phyloP scores from a whole-genome alignment of 2,113 vertebrate genomes.

The Marmota monax region DNA sequence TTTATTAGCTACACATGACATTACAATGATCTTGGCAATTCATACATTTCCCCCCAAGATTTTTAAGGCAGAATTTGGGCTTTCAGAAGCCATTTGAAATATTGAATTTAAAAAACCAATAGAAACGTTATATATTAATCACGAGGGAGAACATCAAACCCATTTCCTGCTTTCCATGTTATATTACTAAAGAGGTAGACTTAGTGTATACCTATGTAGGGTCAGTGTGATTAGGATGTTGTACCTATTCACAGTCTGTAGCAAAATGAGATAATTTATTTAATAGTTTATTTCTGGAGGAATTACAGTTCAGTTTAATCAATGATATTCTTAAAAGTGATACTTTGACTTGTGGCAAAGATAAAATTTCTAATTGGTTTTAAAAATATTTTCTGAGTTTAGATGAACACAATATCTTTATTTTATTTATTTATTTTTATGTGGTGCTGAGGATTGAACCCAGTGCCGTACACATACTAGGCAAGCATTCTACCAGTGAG shows the following conservation, averaged over 20 bases:
- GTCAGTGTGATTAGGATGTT: not conserved
- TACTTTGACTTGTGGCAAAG: not conserved
- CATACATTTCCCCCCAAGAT: not conserved
- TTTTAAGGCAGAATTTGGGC: slow-evolving; percentile 38
- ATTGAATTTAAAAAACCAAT: not conserved
- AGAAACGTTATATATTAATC: not conserved
- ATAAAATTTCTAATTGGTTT: not conserved
- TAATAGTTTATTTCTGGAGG: not conserved
- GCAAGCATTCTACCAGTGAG: too few species aligned
- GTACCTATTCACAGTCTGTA: not conserved
- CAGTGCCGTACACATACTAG: too few species aligned
- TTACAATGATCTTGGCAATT: too few species aligned
- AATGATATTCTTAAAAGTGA: not conserved
- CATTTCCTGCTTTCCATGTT: not conserved
- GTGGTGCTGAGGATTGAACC: too few species aligned
- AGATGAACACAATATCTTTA: too few species aligned
- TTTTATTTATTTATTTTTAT: too few species aligned
- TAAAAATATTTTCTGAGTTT: too few species aligned
- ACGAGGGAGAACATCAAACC: not conserved
- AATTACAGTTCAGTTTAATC: slow-evolving; percentile 27
- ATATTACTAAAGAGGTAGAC: not conserved
- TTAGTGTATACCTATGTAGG: not conserved
- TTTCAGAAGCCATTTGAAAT: slow-evolving; percentile 36
- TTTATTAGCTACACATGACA: too few species aligned
- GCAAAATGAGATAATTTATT: slow-evolving; percentile 26